phyloP scores from a whole-genome alignment of 2,888 invertebrate genomes.

The Mythimna pallens region DNA sequence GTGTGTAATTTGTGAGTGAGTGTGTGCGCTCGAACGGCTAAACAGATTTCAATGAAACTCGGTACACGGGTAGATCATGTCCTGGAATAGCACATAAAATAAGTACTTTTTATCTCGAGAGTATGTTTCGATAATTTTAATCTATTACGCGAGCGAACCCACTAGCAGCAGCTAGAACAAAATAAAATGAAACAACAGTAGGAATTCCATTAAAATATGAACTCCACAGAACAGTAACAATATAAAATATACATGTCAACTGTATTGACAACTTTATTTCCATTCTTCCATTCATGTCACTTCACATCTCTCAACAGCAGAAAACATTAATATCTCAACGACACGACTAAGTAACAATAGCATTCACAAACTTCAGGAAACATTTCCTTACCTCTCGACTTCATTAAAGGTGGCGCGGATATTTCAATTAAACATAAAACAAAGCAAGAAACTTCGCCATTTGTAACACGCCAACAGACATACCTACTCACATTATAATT shows the following conservation, averaged over 20 bases:
- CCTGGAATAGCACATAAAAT: too few relatives aligned
- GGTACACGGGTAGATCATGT: too few relatives aligned
- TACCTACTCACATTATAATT: constrained; percentile 19
- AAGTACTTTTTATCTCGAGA: too few relatives aligned
- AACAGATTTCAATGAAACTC: too few relatives aligned
- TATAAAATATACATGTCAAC: not conserved
- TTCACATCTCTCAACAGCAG: constrained; percentile 8
- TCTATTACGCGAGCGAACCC: too few relatives aligned
- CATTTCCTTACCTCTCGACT: constrained; percentile 65
- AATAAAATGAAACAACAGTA: not conserved
- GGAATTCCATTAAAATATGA: not conserved
- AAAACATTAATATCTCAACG: constrained; percentile 36
- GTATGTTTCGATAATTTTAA: too few relatives aligned
- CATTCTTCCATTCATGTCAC: constrained; percentile 7
- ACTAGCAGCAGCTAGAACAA: not conserved
- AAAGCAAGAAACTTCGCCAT: constrained; percentile 72
- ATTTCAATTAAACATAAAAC: constrained; percentile 72
- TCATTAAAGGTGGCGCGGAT: constrained; percentile 70
- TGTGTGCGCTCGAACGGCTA: too few relatives aligned
- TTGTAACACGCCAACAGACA: constrained; percentile 66
- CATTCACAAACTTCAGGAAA: constrained; percentile 66
- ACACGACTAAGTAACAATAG: constrained; percentile 62
- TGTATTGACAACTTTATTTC: not conserved
- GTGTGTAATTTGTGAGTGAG: too few relatives aligned
- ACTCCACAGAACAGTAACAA: not conserved